Conservation (phyloP, 2,113 vertebrate genomes). For the Menura novaehollandiae region DNA sequence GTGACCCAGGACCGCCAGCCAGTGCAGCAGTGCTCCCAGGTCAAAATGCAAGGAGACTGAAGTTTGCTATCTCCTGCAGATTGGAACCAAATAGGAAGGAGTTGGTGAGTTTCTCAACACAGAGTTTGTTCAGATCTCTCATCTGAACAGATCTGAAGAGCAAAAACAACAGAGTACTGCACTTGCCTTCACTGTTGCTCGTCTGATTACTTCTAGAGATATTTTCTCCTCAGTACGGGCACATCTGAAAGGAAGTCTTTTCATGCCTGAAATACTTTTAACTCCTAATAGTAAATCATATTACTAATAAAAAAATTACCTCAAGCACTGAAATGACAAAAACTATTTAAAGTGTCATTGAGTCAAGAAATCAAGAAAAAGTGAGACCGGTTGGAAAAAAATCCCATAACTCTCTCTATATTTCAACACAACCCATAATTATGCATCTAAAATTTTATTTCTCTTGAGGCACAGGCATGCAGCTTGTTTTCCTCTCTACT, state of each 20-base stretch:
- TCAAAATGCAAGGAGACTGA: background rate
- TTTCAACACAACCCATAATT: background rate
- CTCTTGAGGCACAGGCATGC: background rate
- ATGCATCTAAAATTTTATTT: background rate
- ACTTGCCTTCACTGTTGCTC: background rate
- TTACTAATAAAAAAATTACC: background rate
- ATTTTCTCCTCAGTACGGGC: background rate
- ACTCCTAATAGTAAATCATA: background rate
- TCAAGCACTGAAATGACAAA: background rate
- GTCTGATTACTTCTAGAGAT: background rate
- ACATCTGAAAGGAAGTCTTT: background rate
- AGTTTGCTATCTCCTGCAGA: background rate
- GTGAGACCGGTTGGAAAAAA: background rate
- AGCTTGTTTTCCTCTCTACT: background rate
- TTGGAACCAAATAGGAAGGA: background rate
- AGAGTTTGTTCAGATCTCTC: background rate
- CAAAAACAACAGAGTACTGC: background rate
- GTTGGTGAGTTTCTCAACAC: background rate
- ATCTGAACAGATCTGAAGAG: background rate
- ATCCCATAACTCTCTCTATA: background rate
- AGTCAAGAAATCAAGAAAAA: background rate
- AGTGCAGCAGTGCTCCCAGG: background rate
- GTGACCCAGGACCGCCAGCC: too few species aligned
- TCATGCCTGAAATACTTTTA: background rate
- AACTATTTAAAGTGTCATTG: background rate